These are phyloP conservation scores for Dynastes hyllus DNA, from an alignment of 2,888 invertebrate genomes.

Conservation along the genomic window DNA sequence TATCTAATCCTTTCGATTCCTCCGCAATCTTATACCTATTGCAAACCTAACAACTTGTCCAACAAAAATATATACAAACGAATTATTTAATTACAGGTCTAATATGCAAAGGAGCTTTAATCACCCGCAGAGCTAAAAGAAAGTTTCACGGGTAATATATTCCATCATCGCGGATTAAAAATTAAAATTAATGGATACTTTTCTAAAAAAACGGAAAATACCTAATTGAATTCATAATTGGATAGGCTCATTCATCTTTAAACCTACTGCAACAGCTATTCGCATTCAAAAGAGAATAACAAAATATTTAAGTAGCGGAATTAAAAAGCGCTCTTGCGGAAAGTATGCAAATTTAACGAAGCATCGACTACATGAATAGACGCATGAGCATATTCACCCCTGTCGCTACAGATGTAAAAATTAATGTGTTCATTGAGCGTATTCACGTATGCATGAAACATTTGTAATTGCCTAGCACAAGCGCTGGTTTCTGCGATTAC, in stretches of 20 bases:
- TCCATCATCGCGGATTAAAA: conserved; percentile 10
- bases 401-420: conserved; percentile 1
- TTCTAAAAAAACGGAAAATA: neutral
- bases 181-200: neutral
- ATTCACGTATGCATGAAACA: conserved; percentile 4
- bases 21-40: too few species aligned
- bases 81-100: too few species aligned
- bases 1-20: too few species aligned
- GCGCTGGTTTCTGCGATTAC: neutral
- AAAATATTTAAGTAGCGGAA: conserved; percentile 31
- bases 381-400: conserved; percentile 1
- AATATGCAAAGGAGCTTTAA: neutral
- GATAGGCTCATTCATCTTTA: neutral
- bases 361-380: too few species aligned
- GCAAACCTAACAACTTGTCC: too few species aligned
- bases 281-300: conserved; percentile 22
- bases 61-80: too few species aligned
- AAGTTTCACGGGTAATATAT: neutral
- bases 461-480: neutral
- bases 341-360: conserved; percentile 23
- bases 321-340: conserved; percentile 21
- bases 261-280: neutral
- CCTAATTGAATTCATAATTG: conserved; percentile 14
- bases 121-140: neutral
- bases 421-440: conserved; percentile 23